Evolutionary conservation across 2,113 vertebrate species (phyloP).

Genomic region (Mugil cephalus): DNA sequence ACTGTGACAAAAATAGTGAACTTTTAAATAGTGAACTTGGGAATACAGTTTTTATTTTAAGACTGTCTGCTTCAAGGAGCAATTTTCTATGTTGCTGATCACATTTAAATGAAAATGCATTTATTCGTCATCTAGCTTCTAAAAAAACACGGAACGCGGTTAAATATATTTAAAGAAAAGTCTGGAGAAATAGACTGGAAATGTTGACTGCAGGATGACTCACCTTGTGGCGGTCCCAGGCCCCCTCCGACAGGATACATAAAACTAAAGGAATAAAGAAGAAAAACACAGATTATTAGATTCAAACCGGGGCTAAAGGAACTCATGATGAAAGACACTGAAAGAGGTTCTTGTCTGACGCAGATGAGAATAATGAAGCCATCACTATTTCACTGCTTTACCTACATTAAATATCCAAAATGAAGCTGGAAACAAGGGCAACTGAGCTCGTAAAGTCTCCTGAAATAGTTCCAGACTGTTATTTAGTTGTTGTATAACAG

Average conservation of each 20-base stretch:
- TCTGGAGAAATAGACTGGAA: not conserved
- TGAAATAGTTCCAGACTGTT: not conserved
- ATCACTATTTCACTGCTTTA: not conserved
- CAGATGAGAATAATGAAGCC: not conserved
- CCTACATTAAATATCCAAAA: too few species aligned
- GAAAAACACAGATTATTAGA: conserved; percentile 61
- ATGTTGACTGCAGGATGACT: conserved; percentile 57
- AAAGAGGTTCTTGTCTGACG: not conserved
- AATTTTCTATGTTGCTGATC: not conserved
- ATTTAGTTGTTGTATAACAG: not conserved
- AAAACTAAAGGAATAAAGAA: conserved; percentile 85
- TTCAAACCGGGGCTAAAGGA: not conserved
- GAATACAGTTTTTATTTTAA: not conserved
- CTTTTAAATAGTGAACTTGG: not conserved
- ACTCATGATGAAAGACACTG: not conserved
- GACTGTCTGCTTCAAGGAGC: not conserved
- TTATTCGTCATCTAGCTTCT: not conserved
- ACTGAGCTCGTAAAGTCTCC: too few species aligned
- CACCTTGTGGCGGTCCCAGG: conserved; percentile 94
- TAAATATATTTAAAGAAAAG: not conserved
- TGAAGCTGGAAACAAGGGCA: too few species aligned
- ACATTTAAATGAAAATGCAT: not conserved
- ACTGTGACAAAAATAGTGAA: not conserved
- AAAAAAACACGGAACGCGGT: not conserved
- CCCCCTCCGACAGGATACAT: conserved; percentile 94